Evolutionary conservation across 2,113 vertebrate genomes (phyloP).

Genomic region (Himantopus leucocephalus): DNA sequence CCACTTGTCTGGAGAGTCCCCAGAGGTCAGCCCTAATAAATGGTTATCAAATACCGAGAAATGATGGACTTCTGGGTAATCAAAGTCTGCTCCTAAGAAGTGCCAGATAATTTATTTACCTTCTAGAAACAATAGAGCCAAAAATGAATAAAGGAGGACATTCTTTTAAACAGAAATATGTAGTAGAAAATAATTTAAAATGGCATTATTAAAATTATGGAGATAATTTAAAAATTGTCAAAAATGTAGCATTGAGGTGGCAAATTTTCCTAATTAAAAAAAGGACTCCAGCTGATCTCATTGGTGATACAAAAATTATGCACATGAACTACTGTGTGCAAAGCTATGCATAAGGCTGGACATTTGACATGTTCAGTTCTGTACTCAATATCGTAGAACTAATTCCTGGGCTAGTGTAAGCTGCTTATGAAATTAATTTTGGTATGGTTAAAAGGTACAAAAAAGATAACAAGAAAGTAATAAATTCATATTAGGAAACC

Average conservation of each 20-base stretch:
- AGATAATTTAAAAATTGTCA: not conserved
- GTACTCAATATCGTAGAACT: fast-evolving
- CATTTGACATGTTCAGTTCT: not conserved
- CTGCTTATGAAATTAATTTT: not conserved
- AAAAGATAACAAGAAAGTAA: not conserved
- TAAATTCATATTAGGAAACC: not conserved
- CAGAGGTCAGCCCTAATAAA: slow-evolving; percentile 6
- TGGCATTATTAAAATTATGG: not conserved
- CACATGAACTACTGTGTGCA: not conserved
- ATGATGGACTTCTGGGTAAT: not conserved
- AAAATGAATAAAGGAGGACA: not conserved
- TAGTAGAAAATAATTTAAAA: not conserved
- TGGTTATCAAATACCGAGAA: not conserved
- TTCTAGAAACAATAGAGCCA: not conserved
- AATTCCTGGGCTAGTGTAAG: not conserved
- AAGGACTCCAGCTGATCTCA: not conserved
- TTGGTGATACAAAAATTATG: not conserved
- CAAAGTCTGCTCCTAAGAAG: not conserved
- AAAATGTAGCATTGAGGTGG: not conserved
- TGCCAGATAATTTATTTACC: not conserved
- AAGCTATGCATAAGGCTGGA: not conserved
- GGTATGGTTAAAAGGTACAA: not conserved
- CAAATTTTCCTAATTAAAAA: not conserved
- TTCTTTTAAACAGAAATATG: not conserved
- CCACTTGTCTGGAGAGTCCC: not conserved